These are phyloP conservation scores for Chydorus sphaericus DNA, from an alignment of 2,888 invertebrate genomes.

Conservation along the genomic window DNA sequence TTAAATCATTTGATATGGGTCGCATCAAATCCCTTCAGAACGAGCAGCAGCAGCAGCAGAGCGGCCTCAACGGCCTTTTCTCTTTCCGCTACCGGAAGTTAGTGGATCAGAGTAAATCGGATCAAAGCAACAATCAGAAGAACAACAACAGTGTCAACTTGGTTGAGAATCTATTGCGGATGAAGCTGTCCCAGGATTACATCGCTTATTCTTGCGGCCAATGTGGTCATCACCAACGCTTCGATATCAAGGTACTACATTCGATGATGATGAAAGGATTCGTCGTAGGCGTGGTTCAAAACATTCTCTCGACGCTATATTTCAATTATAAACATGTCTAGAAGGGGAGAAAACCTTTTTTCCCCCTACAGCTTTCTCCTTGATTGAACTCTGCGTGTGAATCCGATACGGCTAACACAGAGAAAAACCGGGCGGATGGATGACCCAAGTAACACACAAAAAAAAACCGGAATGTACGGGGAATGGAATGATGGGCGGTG, in stretches of 20 bases:
- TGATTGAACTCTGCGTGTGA: too few relatives aligned
- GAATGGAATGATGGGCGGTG: constrained; percentile 8
- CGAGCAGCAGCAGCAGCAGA: neutral
- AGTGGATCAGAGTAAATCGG: constrained; percentile 21
- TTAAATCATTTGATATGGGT: too few relatives aligned
- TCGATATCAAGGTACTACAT: constrained; percentile 21
- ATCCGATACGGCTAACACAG: neutral
- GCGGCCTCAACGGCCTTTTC: constrained; percentile 1
- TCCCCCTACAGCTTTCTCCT: too few relatives aligned
- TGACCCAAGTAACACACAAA: neutral
- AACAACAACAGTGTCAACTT: constrained; percentile 21
- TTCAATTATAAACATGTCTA: too few relatives aligned
- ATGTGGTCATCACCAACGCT: constrained; percentile 22
- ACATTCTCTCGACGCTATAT: too few relatives aligned
- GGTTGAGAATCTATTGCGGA: constrained; percentile 17
- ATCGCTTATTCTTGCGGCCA: constrained; percentile 21
- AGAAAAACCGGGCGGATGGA: neutral
- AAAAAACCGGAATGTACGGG: neutral
- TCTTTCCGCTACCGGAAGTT: constrained; percentile 13
- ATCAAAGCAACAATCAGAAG: constrained; percentile 21
- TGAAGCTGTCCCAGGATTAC: constrained; percentile 22
- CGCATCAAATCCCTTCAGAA: constrained; percentile 13
- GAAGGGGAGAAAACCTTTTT: too few relatives aligned
- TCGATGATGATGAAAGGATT: too few relatives aligned
- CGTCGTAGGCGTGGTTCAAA: too few relatives aligned